These are phyloP conservation scores for Ephydatia muelleri DNA, from an alignment of 37 sponge, comb jelly and placozoan genomes.

Conservation along the genomic window DNA sequence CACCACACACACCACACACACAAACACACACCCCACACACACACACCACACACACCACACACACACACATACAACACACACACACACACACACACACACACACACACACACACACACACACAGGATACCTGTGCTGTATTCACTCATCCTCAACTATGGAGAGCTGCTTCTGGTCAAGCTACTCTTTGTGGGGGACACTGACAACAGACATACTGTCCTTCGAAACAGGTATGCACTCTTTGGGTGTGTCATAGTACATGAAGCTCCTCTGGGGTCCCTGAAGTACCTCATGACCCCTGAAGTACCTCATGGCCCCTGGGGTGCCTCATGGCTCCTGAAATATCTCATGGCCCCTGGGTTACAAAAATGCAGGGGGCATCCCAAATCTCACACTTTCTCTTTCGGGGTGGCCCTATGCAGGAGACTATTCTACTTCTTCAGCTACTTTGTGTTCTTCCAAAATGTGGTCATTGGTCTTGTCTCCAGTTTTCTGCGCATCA, in stretches of 20 bases:
- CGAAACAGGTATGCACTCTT: not conserved
- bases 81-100: too few species aligned
- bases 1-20: too few species aligned
- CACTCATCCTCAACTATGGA: not conserved
- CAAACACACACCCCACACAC: too few species aligned
- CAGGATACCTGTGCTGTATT: slow-evolving; percentile 2
- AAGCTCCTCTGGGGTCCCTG: too few species aligned
- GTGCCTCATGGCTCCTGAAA: too few species aligned
- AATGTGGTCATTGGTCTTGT: slow-evolving; percentile 37
- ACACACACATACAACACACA: not conserved
- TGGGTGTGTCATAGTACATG: too few species aligned
- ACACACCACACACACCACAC: not conserved
- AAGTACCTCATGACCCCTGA: too few species aligned
- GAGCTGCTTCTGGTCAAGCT: not conserved
- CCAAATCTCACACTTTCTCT: not conserved
- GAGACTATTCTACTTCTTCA: slow-evolving; percentile 32
- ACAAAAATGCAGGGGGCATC: too few species aligned
- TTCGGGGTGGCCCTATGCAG: not conserved
- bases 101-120: not conserved
- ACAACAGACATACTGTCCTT: slow-evolving; percentile 9
- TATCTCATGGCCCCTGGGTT: too few species aligned
- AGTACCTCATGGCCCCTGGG: too few species aligned
- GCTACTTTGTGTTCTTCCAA: slow-evolving; percentile 21
- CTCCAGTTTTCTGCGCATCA: slow-evolving; percentile 26
- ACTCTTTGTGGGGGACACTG: slow-evolving; percentile 9